Evolutionary conservation across 2,888 invertebrate genomes (phyloP).

Genomic region (Hemicrepidius hirtus): DNA sequence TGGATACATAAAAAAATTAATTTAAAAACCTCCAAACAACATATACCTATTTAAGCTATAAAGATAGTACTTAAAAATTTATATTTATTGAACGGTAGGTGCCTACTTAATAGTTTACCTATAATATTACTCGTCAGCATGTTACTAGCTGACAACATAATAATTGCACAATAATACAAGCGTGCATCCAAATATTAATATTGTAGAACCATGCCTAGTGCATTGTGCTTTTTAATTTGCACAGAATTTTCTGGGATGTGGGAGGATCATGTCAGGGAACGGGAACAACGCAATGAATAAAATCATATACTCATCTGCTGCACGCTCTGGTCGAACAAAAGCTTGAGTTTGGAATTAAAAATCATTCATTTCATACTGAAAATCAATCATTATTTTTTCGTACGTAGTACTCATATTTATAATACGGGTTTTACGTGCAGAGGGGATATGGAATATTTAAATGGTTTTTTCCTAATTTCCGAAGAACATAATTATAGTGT

Average conservation of each 20-base stretch:
- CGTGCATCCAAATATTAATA: slow-evolving; percentile 46
- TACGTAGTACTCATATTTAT: background rate
- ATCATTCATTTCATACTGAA: slow-evolving; percentile 70
- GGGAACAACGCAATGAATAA: slow-evolving; percentile 70
- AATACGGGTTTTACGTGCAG: too few relatives aligned
- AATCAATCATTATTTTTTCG: slow-evolving; percentile 66
- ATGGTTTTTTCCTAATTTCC: too few relatives aligned
- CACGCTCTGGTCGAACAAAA: slow-evolving; percentile 67
- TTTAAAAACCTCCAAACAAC: too few relatives aligned
- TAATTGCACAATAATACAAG: slow-evolving; percentile 8
- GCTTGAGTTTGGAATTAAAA: slow-evolving; percentile 70
- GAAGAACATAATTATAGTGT: too few relatives aligned
- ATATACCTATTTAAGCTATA: too few relatives aligned
- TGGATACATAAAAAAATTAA: too few relatives aligned
- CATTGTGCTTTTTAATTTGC: slow-evolving; percentile 68
- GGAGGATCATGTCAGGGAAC: slow-evolving; percentile 60
- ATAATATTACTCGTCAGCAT: too few relatives aligned
- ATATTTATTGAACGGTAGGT: too few relatives aligned
- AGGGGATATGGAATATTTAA: too few relatives aligned
- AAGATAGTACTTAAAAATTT: too few relatives aligned
- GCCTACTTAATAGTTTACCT: too few relatives aligned
- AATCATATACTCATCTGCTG: slow-evolving; percentile 70
- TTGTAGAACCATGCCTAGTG: slow-evolving; percentile 46
- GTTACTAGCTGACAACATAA: slow-evolving; percentile 4
- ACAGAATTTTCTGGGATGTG: slow-evolving; percentile 66